A percentile compares a stretch with the other conserved stretches of the same genome.
Evolutionary conservation across 92 coral and sea anemone species (phyloP).

Genomic region (Palythoa heliodiscus): DNA sequence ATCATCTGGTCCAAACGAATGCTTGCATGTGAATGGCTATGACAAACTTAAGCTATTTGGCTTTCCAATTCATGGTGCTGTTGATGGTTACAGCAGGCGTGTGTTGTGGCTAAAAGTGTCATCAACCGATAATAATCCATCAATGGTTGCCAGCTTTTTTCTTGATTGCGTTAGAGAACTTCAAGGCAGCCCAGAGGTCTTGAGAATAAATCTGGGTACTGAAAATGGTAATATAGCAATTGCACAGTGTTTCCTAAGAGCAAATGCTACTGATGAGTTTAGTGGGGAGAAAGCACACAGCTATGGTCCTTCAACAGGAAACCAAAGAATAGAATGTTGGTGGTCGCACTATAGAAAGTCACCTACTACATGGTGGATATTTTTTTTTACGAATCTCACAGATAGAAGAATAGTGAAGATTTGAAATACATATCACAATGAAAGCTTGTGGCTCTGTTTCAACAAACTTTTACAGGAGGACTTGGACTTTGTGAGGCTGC

Average conservation of each 20-base stretch:
- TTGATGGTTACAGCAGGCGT: conserved; percentile 33
- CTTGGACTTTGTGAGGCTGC: conserved; percentile 58
- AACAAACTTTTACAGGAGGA: conserved; percentile 55
- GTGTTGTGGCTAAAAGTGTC: conserved; percentile 46
- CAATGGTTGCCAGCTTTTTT: conserved; percentile 43
- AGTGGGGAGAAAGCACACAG: conserved; percentile 61
- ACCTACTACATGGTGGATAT: conserved; percentile 48
- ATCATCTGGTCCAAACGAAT: conserved; percentile 52
- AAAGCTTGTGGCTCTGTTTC: conserved; percentile 69
- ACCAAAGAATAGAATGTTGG: conserved; percentile 55
- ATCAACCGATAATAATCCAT: conserved; percentile 58
- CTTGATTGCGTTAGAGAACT: conserved; percentile 51
- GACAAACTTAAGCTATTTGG: conserved; percentile 52
- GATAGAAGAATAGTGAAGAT: background rate
- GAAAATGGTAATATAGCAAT: conserved; percentile 56
- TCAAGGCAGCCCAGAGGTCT: conserved; percentile 52
- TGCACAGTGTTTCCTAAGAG: conserved; percentile 47
- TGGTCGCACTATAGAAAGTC: conserved; percentile 53
- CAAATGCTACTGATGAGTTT: conserved; percentile 32
- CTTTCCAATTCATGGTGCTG: conserved; percentile 51
- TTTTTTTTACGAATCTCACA: background rate
- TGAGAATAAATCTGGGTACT: conserved; percentile 61
- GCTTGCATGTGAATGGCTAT: conserved; percentile 60
- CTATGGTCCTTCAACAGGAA: conserved; percentile 58
- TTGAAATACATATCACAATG: background rate